Conservation (phyloP, 1,140 invertebrate species). For the Megathymus violae region DNA sequence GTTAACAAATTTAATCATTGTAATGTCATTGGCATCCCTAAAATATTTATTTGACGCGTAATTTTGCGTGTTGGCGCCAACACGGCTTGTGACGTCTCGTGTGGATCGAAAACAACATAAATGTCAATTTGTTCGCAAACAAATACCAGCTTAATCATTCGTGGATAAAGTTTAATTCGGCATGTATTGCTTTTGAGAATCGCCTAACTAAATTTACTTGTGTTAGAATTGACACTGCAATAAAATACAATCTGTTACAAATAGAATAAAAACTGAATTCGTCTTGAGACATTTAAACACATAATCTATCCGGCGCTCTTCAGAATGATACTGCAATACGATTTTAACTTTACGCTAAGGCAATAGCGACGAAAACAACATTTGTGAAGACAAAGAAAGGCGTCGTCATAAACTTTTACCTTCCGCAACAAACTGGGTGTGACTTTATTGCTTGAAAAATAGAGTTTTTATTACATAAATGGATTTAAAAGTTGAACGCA, state of each 20-base stretch:
- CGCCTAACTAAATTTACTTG: background rate
- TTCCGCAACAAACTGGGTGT: background rate
- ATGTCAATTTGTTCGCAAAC: background rate
- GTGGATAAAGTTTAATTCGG: background rate
- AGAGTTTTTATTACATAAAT: background rate
- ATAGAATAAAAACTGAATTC: background rate
- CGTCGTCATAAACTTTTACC: background rate
- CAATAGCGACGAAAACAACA: background rate
- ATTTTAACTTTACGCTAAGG: background rate
- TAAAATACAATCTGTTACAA: background rate
- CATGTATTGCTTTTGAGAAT: background rate
- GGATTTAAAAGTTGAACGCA: constrained; percentile 1
- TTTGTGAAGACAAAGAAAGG: background rate
- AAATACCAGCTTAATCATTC: background rate
- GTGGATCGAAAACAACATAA: background rate
- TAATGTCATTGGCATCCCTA: background rate
- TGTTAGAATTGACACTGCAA: no score
- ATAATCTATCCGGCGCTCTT: background rate
- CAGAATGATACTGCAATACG: constrained; percentile 1
- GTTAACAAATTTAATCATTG: background rate
- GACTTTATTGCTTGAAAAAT: background rate
- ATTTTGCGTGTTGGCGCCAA: constrained; percentile 1
- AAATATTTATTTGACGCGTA: background rate
- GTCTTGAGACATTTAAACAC: background rate
- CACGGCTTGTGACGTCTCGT: background rate